Base-by-base conservation (phyloP, 2,888 invertebrate species). In the Tanytarsus gracilentus region DNA sequence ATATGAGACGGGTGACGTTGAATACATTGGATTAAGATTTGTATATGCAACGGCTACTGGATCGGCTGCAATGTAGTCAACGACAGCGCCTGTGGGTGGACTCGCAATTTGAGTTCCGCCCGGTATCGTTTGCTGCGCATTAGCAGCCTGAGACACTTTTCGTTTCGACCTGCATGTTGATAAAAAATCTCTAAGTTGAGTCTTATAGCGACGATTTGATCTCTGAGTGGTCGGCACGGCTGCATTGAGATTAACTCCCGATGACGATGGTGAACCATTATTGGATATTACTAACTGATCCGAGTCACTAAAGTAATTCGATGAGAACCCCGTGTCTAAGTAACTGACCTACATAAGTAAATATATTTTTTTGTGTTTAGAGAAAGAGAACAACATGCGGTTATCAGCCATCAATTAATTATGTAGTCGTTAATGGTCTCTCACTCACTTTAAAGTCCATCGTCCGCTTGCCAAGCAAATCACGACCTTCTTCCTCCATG, bases 401-500 rank as follows among this genome's bases (percentile, higher is more conserved):
- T n/a, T n/a, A n/a, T n/a, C n/a, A n/a, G n/a, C n/a, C n/a, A n/a
- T 51, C 30, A 55, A 39, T 55, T 33, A 33, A 7, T 16, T 5
- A 18, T 18, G 9, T 49, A 23, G 5, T 18, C 50, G 25, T n/a
- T n/a, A n/a, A n/a, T n/a, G n/a, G n/a, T n/a, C n/a, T n/a, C n/a
- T n/a, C n/a, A 55, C 48, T 40, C 61, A 94, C 94, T 80, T 98
- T 97, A 75, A 97, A 98, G 75, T 98, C 97, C 90, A 96, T 96
- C 5, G 97, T 98, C 65, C 99, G 82, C 75, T 99, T 99, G 30
- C 97, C 97, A 52, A 98, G 79, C 63, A 99, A 77, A 75, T 98
- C 98, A 64, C 94, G 83, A 9, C 99, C 99, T 78, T 99, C 99
- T 75, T 99, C 99, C 72, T 99, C 98, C 99, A 98, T 98, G 51